Percentiles rank a stretch among this genome's conserved stretches.
Conservation (phyloP, 1,140 invertebrate species). For the Pseudomyrmex dendroicus region DNA sequence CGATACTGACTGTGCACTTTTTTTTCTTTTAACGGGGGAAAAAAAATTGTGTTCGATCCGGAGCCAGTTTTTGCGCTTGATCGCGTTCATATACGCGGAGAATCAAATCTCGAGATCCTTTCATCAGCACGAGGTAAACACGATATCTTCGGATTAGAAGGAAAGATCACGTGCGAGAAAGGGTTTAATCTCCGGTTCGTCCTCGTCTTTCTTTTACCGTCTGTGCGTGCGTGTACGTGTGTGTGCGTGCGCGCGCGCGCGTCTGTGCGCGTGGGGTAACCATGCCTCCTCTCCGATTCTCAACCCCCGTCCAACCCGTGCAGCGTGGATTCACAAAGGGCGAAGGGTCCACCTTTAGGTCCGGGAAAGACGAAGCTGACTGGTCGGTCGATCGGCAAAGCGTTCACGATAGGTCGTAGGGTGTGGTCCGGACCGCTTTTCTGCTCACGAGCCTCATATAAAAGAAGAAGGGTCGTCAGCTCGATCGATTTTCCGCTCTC, state of each 20-base stretch:
- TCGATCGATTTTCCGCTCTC: conserved; percentile 81
- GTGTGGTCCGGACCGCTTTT: conserved; percentile 73
- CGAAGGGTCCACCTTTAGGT: conserved; percentile 63
- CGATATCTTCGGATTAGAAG: conserved; percentile 36
- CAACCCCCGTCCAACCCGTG: conserved; percentile 23
- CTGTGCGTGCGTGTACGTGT: not conserved
- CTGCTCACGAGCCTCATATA: conserved; percentile 48
- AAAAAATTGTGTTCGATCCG: not conserved
- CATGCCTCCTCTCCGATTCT: conserved; percentile 43
- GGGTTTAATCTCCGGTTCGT: conserved; percentile 42
- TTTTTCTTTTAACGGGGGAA: too few species aligned
- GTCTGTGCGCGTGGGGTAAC: not conserved
- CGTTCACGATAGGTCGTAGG: conserved; percentile 68
- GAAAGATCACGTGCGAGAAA: conserved; percentile 39
- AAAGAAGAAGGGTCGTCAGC: conserved; percentile 77
- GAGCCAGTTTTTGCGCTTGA: not conserved
- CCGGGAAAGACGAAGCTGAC: conserved; percentile 68
- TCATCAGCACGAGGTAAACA: conserved; percentile 31
- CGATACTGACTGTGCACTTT: too few species aligned
- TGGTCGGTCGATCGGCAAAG: conserved; percentile 59
- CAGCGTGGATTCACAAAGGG: conserved; percentile 35
- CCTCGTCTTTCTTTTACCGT: conserved; percentile 38
- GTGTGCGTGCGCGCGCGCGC: too few species aligned
- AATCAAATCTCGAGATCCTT: conserved; percentile 18
- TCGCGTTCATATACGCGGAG: not conserved